Conservation (phyloP, 2,888 invertebrate genomes). For the Tenodera sinensis region DNA sequence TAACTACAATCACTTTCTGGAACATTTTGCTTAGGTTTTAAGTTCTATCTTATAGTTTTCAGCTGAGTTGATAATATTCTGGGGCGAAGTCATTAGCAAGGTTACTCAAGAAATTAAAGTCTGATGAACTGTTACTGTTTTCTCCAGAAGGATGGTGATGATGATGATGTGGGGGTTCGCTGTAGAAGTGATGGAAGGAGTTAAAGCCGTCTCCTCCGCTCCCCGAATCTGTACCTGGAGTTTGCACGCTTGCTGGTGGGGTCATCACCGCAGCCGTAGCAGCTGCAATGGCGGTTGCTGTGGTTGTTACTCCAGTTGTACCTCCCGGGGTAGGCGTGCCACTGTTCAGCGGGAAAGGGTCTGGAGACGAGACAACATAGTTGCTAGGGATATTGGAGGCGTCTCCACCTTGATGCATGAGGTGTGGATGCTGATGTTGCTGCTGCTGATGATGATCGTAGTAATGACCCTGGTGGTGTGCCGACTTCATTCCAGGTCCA, state of each 20-base stretch:
- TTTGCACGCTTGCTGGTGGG: conserved; percentile 54
- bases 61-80: conserved; percentile 79
- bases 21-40: neutral
- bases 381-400: conserved; percentile 49
- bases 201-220: conserved; percentile 11
- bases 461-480: conserved; percentile 36
- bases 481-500: neutral
- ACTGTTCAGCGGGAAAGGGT: conserved; percentile 44
- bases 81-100: conserved; percentile 90
- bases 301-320: conserved; percentile 45
- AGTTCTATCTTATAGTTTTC: conserved; percentile 38
- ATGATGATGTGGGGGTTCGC: conserved; percentile 44
- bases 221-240: conserved; percentile 44
- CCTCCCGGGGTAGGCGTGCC: conserved; percentile 25
- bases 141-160: conserved; percentile 57
- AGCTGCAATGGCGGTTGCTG: conserved; percentile 43
- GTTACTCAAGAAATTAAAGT: conserved; percentile 90
- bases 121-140: conserved; percentile 88
- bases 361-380: conserved; percentile 46
- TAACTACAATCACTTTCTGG: neutral
- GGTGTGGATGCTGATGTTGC: conserved; percentile 43
- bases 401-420: conserved; percentile 44
- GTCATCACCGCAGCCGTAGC: conserved; percentile 55
- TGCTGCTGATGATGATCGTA: conserved; percentile 42
- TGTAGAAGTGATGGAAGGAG: conserved; percentile 65